phyloP scores from a whole-genome alignment of 2,113 vertebrate genomes.

The Vulpes lagopus region DNA sequence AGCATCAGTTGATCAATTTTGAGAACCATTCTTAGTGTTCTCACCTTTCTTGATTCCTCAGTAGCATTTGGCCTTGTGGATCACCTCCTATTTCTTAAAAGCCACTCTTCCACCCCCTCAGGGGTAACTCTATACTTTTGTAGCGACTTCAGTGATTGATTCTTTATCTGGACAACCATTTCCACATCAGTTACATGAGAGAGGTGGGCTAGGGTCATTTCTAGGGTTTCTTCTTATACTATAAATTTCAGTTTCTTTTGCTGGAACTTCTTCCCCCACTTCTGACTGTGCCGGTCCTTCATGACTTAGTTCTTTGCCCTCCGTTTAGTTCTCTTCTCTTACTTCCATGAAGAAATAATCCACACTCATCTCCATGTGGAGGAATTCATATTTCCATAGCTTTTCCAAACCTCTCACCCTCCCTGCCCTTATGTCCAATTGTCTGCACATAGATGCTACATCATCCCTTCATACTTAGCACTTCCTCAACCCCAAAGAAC shows the following conservation, averaged over 20 bases:
- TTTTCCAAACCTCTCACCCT: background rate
- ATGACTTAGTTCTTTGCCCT: background rate
- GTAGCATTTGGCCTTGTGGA: background rate
- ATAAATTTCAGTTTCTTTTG: background rate
- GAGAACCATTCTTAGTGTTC: background rate
- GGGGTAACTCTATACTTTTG: background rate
- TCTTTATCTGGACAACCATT: background rate
- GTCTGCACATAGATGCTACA: background rate
- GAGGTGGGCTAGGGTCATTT: background rate
- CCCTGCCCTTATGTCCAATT: background rate
- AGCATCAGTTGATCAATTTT: background rate
- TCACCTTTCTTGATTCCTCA: background rate
- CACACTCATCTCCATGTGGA: background rate
- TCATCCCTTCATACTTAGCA: background rate
- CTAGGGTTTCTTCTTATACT: background rate
- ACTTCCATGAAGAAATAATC: background rate
- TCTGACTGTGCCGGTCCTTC: background rate
- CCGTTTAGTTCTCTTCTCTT: background rate
- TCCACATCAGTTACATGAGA: background rate
- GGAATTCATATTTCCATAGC: background rate
- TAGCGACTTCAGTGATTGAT: background rate
- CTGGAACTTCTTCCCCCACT: background rate
- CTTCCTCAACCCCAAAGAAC: too few relatives aligned
- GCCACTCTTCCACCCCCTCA: background rate
- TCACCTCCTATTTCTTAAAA: slow-evolving; percentile 3